Base-by-base conservation (phyloP, 2,797 vertebrate genomes). In the Gallinago stenura region DNA sequence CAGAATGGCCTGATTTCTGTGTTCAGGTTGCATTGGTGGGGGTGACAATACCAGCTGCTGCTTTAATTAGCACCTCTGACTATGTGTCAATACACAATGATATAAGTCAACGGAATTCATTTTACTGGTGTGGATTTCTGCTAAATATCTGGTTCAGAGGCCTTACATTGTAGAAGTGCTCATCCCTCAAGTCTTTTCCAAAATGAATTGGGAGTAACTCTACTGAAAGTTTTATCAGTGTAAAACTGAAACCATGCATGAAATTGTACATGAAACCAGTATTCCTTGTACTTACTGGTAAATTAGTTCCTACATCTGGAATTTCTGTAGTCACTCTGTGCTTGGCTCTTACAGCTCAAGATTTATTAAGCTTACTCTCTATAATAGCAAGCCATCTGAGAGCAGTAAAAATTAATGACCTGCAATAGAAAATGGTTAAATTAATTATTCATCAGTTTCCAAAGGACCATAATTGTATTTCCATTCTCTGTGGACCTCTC, bases 331-430 rank as follows among this genome's bases (percentile, higher is more conserved):
- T 68, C 53, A 35, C 12, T 54, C 61, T 54, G 28, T 51, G 19
- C 57, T 85, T 54, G 68, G 30, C 51, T 45, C 31, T 89, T 54
- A 21, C 12, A 75, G 28, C 12, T 28, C 26, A 79, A 79, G 20
- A 51, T 94, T 58, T 69, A 82, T 89, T 78, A 82, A 70, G 15
- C 30, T 79, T 82, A 37, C 24, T 70, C 35, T 62, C 37, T 56
- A 30, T 76, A 84, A 84, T 1, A 93, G 78, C 41, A 83, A 87
- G 4, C 26, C 88, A 62, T 77, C 62, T 62, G 83, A 95, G 81
- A 89, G 75, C 60, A 70, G 68, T 92, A 93, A 95, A 93, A 93
- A 91, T 83, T 90, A 96, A 92, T 87, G 89, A 84, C 17, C n/a
- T 83, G 39, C 35, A 85, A 53, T 28, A 91, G 54, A 73, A 93